Evolutionary conservation across 1,140 invertebrate genomes (phyloP), one percentile per base, ranked within the genome.

Genomic region (Carposina sasakii): DNA sequence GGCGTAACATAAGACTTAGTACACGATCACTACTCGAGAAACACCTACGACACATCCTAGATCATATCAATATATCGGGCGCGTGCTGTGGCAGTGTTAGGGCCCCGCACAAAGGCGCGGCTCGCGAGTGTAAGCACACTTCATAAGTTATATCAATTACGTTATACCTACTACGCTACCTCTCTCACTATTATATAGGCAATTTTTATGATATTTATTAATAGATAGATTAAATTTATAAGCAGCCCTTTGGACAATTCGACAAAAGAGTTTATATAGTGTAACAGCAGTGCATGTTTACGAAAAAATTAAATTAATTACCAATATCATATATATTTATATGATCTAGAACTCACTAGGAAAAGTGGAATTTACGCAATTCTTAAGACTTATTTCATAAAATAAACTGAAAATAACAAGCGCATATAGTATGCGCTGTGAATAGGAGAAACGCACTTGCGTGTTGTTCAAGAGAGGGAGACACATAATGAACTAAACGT

Each of bases 1-100:
- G 73, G 76, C 76, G 50, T 72, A 82, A 79, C 76, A 69, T 74
- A 82, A 76, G 71, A 78, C 71, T 78, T 79, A 81, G 67, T 76
- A 81, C 75, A 84, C 73, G 73, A 84, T 69, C 67, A 74, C 81
- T 84, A 84, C 81, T 78, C 73, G 74, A 81, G 72, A 76, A 81
- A 81, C 76, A 81, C 60, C 77, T 81, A 84, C 75, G 62, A 81
- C 71, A 71, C 68, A 81, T 84, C 75, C 77, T 84, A 84, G 81
- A 84, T 84, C 81, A 84, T 84, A 84, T 84, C 65, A 81, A 84
- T 84, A 84, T 81, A 84, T 71, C 57, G 26, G 60, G 67, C 64
- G 65, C 68, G 65, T 71, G 60, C 63, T 72, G 63, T 74, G 73
- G 77, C 73, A 69, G 75, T 71, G 67, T 60, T 54, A 39, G 60